Base-by-base conservation (phyloP, 2,888 invertebrate species). In the Hylaea fasciaria region DNA sequence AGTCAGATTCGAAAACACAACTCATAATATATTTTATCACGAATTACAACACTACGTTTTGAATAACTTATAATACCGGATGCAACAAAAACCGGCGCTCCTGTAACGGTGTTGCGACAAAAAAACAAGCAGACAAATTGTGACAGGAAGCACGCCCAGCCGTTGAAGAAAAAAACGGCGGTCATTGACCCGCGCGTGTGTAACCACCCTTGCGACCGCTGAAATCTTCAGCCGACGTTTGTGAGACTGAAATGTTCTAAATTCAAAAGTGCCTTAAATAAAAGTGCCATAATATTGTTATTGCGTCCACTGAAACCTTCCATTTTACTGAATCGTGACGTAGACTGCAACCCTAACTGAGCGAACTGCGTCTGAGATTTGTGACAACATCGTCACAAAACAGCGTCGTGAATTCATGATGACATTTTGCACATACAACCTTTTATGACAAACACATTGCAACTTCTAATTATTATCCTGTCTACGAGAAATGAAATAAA, bases 81-180 rank as follows among this genome's bases (percentile, higher is more conserved):
- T 78, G 74, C 77, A 77, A 80, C 76, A 80, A 78, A 81, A 69
- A 73, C 72, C 77, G 71, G 66, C 64, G 73, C 73, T 75, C 78
- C 78, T 72, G 82, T 83, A 81, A 81, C 87, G 85, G 85, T 85
- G 84, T 81, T 77, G 57, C 35, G 57, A 62, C 68, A 70, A 71
- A 81, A 75, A 85, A 85, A 84, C 85, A 84, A 77, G 75, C 75
- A 77, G 83, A 85, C 88, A 84, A 89, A 89, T 85, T 87, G 87
- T 88, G 86, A 88, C 91, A 87, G 92, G 92, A 92, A 90, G 73
- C 82, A 78, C 70, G 77, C 82, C 76, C 91, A 89, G 87, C 86
- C 89, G 91, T 86, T 85, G 83, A 72, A 72, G 74, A 81, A 87
- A 89, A 89, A 77, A 83, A 72, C 69, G 62, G 70, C 83, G 91